Evolutionary conservation across 1,140 invertebrate genomes (phyloP), one percentile per base, ranked within the genome.

Genomic region (Panulirus ornatus): DNA sequence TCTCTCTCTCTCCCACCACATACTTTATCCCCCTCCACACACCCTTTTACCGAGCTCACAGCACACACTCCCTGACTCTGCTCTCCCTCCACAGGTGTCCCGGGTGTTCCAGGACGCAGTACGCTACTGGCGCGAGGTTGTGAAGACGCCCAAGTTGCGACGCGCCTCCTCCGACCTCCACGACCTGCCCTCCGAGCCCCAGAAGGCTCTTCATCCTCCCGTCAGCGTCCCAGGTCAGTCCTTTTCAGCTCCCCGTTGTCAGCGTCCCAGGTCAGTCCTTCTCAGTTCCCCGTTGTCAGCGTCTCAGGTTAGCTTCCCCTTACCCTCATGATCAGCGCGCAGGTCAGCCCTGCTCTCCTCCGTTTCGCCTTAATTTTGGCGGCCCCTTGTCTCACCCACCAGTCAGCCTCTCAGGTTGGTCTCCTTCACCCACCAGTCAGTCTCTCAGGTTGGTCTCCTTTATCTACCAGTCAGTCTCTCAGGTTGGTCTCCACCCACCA

Each of bases 211-310:
- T 0, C 86, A 88, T 2, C 86, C 86, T 19, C 76, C 86, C 38
- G 66, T 82, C 42, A 88, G 86, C 22, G 86, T 88, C 2, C 86
- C 86, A 9, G 86, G 86, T 88, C 27, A 81, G 86, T 88, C 19
- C 19, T n/a, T n/a, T n/a, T n/a, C 71, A 27, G 0, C 86, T 81
- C 2, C 85, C 85, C 54, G 34, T 75, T 27, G 54, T 87, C 38
- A 88, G 86, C 22, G 86, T 88, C 2, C 86, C 86, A 9, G 86
- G 86, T 88, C 27, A 47, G 44, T 5, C 44, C 44, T 11, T 47
- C 0, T n/a, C 19, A 58, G 54, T 14, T 19, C 19, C 54, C 54
- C 54, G 19, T n/a, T n/a, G n/a, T 66, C n/a, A 66, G 58, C 11
- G 5, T 66, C 58, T 11, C 58, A 30, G 58, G 58, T 66, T 6